A percentile compares a stretch with the other conserved stretches of the same genome.
These are phyloP conservation scores for Acinonyx jubatus DNA, from an alignment of 2,113 vertebrate genomes.

Conservation along the genomic window DNA sequence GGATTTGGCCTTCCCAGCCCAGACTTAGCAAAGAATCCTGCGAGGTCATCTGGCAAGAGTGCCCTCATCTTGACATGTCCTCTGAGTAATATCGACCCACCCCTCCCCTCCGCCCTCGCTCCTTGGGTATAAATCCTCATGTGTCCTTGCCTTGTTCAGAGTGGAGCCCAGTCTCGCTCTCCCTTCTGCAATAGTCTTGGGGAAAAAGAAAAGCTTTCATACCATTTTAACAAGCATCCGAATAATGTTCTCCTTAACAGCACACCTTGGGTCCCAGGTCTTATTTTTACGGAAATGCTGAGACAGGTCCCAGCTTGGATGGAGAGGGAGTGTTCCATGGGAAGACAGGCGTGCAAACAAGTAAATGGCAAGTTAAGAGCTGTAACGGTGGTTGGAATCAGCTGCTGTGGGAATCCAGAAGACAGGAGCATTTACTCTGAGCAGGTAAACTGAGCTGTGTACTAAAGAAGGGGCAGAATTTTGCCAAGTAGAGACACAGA, in stretches of 20 bases:
- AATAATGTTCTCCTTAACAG: background rate
- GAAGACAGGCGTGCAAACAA: background rate
- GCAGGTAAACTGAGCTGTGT: background rate
- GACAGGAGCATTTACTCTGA: background rate
- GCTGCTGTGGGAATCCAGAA: background rate
- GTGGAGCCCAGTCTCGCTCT: background rate
- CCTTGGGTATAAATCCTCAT: background rate
- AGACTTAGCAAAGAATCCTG: background rate
- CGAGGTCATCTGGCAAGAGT: background rate
- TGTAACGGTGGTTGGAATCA: too few relatives aligned
- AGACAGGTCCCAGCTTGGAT: background rate
- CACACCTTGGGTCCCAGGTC: background rate
- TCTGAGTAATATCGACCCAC: background rate
- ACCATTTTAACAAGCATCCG: background rate
- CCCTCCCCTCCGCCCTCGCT: accelerated
- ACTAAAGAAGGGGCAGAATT: background rate
- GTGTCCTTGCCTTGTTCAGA: background rate
- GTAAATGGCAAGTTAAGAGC: background rate
- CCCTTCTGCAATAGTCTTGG: background rate
- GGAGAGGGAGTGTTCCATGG: background rate
- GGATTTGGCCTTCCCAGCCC: background rate
- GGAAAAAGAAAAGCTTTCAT: background rate
- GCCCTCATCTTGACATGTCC: background rate
- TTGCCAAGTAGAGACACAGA: background rate
- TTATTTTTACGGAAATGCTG: background rate